Evolutionary conservation across 2,888 invertebrate species (phyloP), one percentile per base, ranked within the genome.

Genomic region (Sturmia bella): DNA sequence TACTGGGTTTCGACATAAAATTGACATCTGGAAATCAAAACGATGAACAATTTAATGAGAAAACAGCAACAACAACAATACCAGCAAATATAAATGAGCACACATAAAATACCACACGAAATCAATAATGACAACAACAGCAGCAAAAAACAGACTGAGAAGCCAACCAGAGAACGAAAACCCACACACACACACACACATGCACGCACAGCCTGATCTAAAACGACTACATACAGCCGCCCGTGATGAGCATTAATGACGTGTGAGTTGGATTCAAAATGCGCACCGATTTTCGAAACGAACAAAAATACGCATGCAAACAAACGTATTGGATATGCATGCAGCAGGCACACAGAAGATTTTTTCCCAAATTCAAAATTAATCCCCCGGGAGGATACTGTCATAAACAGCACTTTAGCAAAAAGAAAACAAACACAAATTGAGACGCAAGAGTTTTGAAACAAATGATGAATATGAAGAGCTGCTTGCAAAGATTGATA

Each of bases 381-480:
- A 66, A 54, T 82, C 82, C 78, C 82, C 61, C 7, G 82, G 48
- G 82, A 78, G 82, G 82, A 70, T 24, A 56, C 63, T 57, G 57
- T 41, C 78, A 41, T 21, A 32, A 45, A 74, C 12, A 59, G 9
- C 54, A 45, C 56, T 3, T 27, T 27, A 4, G 32, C 32, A 32
- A 3, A 9, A 9, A 3, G 32, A 3, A 32, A 32, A 32, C 5
- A n/a, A n/a, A n/a, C n/a, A n/a, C n/a, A n/a, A n/a, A n/a, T n/a
- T n/a, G 32, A 32, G 32, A 32, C 32, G 9, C 3, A 32, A 32
- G 32, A 6, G 32, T 7, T 6, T n/a, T n/a, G n/a, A 7, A 32
- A 32, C 32, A 32, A 32, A 32, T 32, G 32, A 32, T 32, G 32
- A 32, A 32, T 32, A 3, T 32, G 32, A 3, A 7, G 32, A 32